These are phyloP conservation scores for Scaptomyza flava DNA, from an alignment of 2,888 invertebrate species.

Conservation along the genomic window DNA sequence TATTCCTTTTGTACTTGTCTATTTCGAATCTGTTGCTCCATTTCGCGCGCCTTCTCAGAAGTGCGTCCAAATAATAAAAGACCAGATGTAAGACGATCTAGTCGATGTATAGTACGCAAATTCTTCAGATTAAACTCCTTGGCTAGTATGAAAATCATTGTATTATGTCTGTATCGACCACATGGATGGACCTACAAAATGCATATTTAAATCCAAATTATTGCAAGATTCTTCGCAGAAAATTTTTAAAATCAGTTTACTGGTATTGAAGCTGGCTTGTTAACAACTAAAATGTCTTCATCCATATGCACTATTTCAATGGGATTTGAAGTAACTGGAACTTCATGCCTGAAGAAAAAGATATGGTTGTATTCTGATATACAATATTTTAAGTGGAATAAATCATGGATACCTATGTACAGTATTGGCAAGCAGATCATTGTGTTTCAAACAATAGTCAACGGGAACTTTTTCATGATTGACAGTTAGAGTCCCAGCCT, in stretches of 20 bases:
- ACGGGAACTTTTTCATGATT: conserved; percentile 96
- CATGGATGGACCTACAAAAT: conserved; percentile 95
- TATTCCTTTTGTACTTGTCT: conserved; percentile 97
- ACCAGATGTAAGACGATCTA: conserved; percentile 97
- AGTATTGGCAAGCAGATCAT: conserved; percentile 95
- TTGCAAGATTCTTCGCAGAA: neutral
- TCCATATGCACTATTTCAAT: conserved; percentile 98
- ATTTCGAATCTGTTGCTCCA: conserved; percentile 97
- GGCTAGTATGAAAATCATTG: conserved; percentile 96
- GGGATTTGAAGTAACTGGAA: conserved; percentile 97
- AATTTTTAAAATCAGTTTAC: conserved; percentile 87
- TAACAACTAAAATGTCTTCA: conserved; percentile 98
- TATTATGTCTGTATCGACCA: conserved; percentile 98
- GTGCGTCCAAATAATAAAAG: conserved; percentile 96
- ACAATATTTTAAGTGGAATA: neutral
- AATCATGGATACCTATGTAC: conserved; percentile 91
- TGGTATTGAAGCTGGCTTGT: conserved; percentile 99
- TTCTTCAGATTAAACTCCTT: conserved; percentile 97
- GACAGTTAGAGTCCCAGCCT: conserved; percentile 95
- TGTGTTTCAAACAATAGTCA: conserved; percentile 95
- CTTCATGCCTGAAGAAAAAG: conserved; percentile 94
- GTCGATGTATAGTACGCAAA: conserved; percentile 95
- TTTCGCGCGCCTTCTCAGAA: conserved; percentile 95
- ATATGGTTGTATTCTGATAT: conserved; percentile 50
- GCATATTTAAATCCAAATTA: neutral